These are phyloP conservation scores for Zoroaster sp. DNA, from an alignment of 53 echinoderm and acorn worm species.

Conservation along the genomic window DNA sequence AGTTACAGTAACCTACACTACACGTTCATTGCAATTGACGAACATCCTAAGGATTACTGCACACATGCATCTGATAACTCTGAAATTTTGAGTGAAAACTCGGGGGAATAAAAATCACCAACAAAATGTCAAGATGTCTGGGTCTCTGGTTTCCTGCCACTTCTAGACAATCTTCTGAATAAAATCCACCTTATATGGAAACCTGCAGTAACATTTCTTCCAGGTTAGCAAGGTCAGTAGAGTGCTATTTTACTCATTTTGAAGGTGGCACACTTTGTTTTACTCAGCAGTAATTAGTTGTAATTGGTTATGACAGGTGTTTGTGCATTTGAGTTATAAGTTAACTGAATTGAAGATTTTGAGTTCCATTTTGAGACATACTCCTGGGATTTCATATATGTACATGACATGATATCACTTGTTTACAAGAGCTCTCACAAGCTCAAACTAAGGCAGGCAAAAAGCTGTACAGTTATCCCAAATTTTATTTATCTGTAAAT, in stretches of 20 bases:
- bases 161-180: constrained; percentile 27
- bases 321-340: background rate
- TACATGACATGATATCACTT: too few species aligned
- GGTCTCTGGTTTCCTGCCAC: constrained; percentile 43
- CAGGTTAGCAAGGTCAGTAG: background rate
- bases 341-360: background rate
- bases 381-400: background rate
- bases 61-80: constrained; percentile 47
- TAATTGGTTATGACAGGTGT: background rate
- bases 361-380: background rate
- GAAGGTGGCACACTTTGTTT: background rate
- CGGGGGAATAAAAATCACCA: constrained; percentile 34
- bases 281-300: background rate
- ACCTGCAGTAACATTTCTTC: background rate
- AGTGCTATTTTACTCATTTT: background rate
- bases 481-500: too few species aligned
- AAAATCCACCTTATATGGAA: background rate
- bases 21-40: constrained; percentile 31
- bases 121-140: constrained; percentile 60
- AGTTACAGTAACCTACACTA: background rate
- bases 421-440: too few species aligned
- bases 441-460: too few species aligned
- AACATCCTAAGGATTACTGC: constrained; percentile 48
- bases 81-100: constrained; percentile 10
- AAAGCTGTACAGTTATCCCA: too few species aligned